Percentiles rank a stretch among this genome's conserved stretches.
Evolutionary conservation across 2,888 invertebrate genomes (phyloP).

Genomic region (Antitype chi): DNA sequence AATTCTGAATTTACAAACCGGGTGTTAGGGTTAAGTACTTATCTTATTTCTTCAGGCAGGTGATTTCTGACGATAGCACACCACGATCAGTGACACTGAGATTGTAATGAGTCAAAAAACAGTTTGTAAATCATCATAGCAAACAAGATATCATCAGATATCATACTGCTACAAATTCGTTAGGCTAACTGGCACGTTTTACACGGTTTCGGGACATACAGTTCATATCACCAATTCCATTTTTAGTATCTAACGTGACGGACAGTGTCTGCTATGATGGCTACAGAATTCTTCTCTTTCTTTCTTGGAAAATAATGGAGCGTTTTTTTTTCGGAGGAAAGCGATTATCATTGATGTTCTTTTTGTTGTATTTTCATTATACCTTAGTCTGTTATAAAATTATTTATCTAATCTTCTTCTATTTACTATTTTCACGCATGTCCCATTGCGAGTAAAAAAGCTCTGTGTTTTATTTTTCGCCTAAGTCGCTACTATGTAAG

Average conservation of each 20-base stretch:
- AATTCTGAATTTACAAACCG: neutral
- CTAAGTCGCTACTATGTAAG: neutral
- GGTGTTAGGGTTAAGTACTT: neutral
- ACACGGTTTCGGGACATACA: neutral
- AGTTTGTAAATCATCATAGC: neutral
- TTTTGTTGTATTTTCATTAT: constrained; percentile 2
- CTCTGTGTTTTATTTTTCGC: constrained; percentile 18
- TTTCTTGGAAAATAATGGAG: neutral
- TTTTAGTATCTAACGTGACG: neutral
- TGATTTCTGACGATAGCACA: neutral
- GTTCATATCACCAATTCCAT: neutral
- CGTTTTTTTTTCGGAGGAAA: neutral
- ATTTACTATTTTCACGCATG: neutral
- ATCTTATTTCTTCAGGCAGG: neutral
- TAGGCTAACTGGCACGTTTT: neutral
- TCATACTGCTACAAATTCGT: constrained; percentile 9
- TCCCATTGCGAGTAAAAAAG: neutral
- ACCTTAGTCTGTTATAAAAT: neutral
- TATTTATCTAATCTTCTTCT: neutral
- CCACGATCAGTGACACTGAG: neutral
- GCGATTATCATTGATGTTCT: neutral
- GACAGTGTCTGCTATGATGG: neutral
- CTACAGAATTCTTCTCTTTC: neutral
- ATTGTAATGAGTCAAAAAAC: too few species aligned
- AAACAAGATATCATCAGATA: neutral